These are phyloP conservation scores for Cheirogaleus medius DNA, from an alignment of 2,113 vertebrate genomes.

Conservation along the genomic window DNA sequence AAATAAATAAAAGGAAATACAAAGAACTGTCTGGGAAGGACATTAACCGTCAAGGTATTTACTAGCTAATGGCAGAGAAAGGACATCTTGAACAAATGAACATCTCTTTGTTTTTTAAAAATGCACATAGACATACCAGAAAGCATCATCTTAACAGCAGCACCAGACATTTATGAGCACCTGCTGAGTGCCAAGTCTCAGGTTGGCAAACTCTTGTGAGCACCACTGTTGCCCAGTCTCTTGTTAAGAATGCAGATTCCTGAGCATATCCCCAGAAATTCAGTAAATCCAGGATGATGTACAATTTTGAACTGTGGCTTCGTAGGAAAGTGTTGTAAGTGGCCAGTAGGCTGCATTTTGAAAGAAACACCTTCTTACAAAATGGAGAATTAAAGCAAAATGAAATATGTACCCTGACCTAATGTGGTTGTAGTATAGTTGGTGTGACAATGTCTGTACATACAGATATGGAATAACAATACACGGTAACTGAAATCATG, in stretches of 20 bases:
- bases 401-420: accelerated
- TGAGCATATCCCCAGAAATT: neutral
- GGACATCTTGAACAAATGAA: neutral
- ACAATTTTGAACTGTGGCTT: neutral
- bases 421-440: neutral
- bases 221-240: neutral
- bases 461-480: neutral
- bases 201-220: neutral
- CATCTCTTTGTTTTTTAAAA: conserved; percentile 5
- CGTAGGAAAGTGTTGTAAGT: neutral
- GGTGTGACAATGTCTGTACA: accelerated
- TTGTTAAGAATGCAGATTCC: neutral
- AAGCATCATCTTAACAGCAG: neutral
- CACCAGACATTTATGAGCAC: neutral
- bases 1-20: neutral
- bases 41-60: neutral
- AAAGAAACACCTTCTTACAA: neutral
- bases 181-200: neutral
- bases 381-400: neutral
- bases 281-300: neutral
- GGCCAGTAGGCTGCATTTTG: neutral
- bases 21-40: neutral
- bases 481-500: neutral
- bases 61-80: neutral
- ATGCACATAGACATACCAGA: neutral